Percentiles rank a stretch among this genome's conserved stretches.
Evolutionary conservation across 1,140 invertebrate genomes (phyloP).

Genomic region (Vollenhovia emeryi): DNA sequence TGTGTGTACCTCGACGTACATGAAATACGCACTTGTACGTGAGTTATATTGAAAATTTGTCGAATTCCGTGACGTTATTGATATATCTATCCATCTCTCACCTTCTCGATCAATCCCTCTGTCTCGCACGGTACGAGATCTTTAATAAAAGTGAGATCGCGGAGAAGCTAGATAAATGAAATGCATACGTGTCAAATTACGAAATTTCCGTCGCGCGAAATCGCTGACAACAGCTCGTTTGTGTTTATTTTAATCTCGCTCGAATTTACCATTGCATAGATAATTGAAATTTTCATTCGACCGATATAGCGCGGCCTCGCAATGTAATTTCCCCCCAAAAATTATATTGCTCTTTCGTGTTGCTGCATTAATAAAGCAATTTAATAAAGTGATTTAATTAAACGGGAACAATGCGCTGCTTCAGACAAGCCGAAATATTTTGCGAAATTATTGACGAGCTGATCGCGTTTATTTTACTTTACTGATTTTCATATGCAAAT

Average conservation of each 20-base stretch:
- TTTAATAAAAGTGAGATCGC: conserved; percentile 2
- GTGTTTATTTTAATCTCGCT: conserved; percentile 35
- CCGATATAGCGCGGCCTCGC: background rate
- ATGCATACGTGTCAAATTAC: background rate
- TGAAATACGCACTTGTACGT: background rate
- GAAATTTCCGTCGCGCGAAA: background rate
- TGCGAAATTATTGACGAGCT: conserved; percentile 42
- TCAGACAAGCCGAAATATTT: conserved; percentile 33
- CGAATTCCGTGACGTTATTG: background rate
- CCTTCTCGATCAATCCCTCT: background rate
- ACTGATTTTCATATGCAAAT: background rate
- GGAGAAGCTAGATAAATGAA: background rate
- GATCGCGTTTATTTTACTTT: conserved; percentile 14
- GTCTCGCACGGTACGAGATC: background rate
- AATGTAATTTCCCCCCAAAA: conserved; percentile 18
- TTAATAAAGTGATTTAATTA: conserved; percentile 50
- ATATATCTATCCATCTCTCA: background rate
- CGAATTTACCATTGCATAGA: conserved; percentile 17
- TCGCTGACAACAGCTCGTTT: background rate
- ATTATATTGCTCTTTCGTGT: conserved; percentile 25
- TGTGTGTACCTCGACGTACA: background rate
- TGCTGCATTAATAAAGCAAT: conserved; percentile 31
- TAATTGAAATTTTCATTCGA: conserved; percentile 38
- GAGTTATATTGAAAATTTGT: conserved; percentile 15
- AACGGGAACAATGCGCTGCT: conserved; percentile 14